These are phyloP conservation scores for Calameuta pallipes DNA, from an alignment of 2,888 invertebrate species.

Conservation along the genomic window DNA sequence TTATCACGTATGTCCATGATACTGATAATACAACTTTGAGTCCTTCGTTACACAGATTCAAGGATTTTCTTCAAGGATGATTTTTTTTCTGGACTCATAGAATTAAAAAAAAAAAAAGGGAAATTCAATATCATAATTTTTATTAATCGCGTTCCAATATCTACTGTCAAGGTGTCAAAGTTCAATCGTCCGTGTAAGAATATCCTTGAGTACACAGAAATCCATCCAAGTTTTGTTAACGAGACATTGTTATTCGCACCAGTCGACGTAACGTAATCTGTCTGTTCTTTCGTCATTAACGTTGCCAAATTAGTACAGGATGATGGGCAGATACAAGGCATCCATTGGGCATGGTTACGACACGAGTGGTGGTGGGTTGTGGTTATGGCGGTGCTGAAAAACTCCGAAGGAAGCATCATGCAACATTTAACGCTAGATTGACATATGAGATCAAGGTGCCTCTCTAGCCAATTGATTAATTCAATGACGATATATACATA, in stretches of 20 bases:
- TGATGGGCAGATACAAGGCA: conserved; percentile 5
- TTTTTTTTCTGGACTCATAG: background rate
- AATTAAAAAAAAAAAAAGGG: background rate
- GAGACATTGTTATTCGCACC: conserved; percentile 9
- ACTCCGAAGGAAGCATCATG: conserved; percentile 33
- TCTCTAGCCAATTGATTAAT: background rate
- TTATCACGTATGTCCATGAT: background rate
- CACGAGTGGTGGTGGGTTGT: conserved; percentile 23
- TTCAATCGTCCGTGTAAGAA: background rate
- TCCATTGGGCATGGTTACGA: conserved; percentile 30
- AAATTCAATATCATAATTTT: background rate
- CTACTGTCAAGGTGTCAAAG: background rate
- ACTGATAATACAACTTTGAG: background rate
- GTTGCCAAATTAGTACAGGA: conserved; percentile 2
- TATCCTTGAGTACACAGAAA: conserved; percentile 1
- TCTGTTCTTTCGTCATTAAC: background rate
- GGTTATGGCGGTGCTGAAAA: conserved; percentile 4
- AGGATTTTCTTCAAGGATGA: background rate
- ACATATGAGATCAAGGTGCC: background rate
- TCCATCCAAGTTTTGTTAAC: background rate
- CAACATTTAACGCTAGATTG: conserved; percentile 24
- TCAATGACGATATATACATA: background rate
- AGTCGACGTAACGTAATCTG: background rate
- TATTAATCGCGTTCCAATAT: background rate
- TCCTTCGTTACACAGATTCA: background rate